These are phyloP conservation scores for Zophobas morio DNA, from an alignment of 1,140 invertebrate species.

Conservation along the genomic window DNA sequence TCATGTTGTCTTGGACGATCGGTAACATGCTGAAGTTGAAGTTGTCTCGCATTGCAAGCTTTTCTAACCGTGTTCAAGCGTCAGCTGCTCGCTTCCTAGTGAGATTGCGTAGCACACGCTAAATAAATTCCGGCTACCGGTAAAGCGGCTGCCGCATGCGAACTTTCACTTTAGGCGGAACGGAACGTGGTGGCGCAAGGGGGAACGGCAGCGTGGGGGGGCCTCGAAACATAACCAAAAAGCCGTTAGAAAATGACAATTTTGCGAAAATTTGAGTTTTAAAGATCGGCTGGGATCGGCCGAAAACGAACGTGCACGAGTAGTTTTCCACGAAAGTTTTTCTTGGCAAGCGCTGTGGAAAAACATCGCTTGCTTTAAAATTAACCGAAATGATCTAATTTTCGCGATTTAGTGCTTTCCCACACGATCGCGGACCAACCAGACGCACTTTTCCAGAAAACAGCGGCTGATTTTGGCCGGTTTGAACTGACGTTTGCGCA, in stretches of 20 bases:
- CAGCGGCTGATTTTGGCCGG: no score
- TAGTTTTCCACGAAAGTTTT: slow-evolving; percentile 10
- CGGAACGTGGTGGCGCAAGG: no score
- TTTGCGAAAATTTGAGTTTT: slow-evolving; percentile 18
- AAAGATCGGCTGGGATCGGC: slow-evolving; percentile 2
- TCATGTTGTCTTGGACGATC: slow-evolving; percentile 43
- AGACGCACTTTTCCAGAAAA: no score
- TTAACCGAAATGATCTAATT: no score
- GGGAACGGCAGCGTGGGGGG: no score
- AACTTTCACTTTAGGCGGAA: slow-evolving; percentile 30
- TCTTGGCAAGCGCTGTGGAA: slow-evolving; percentile 4
- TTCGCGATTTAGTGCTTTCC: no score
- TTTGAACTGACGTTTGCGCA: no score
- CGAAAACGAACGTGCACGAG: slow-evolving; percentile 1
- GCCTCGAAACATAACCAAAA: no score
- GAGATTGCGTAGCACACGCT: slow-evolving; percentile 45
- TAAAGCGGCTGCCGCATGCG: not conserved
- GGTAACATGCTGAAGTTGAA: slow-evolving; percentile 49
- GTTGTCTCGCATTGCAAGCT: slow-evolving; percentile 44
- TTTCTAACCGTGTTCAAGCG: slow-evolving; percentile 14
- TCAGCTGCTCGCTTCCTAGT: slow-evolving; percentile 37
- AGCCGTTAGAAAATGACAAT: not conserved
- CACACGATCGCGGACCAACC: no score
- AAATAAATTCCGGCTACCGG: slow-evolving; percentile 47
- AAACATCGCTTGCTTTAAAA: not conserved